Percentiles rank a stretch among this genome's conserved stretches.
Evolutionary conservation across 2,888 invertebrate species (phyloP).

Genomic region (Itoplectis maculator): DNA sequence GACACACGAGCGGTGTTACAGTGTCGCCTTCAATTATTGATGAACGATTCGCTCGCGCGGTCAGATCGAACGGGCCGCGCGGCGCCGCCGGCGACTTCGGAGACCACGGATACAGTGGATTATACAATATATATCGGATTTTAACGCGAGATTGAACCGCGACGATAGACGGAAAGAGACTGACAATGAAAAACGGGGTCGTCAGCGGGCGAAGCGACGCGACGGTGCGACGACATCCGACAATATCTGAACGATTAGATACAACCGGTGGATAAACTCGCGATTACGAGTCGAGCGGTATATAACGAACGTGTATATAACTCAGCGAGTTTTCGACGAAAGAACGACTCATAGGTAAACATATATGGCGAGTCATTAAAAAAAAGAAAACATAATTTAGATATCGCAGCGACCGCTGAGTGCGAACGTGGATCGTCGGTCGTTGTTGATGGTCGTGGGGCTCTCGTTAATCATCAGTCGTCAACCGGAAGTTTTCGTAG

Average conservation of each 20-base stretch:
- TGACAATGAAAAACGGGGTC: conserved; percentile 65
- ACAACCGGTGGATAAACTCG: conserved; percentile 61
- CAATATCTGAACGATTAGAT: conserved; percentile 68
- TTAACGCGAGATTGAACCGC: conserved; percentile 38
- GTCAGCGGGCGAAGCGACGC: conserved; percentile 57
- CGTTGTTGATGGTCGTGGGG: not conserved
- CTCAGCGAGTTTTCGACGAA: conserved; percentile 32
- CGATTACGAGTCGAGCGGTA: conserved; percentile 48
- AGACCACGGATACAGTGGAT: conserved; percentile 3
- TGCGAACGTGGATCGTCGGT: not conserved
- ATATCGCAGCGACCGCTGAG: not conserved
- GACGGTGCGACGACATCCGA: conserved; percentile 47
- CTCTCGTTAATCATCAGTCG: no score
- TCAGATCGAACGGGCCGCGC: not conserved
- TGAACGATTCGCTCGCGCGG: conserved; percentile 17
- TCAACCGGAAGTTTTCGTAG: not conserved
- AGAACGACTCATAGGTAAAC: conserved; percentile 23
- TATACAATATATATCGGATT: conserved; percentile 9
- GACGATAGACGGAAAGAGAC: conserved; percentile 65
- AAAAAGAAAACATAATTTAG: not conserved
- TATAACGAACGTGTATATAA: no score
- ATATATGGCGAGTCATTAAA: conserved; percentile 6
- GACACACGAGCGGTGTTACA: conserved; percentile 10
- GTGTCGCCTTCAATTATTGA: conserved; percentile 24
- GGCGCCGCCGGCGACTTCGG: not conserved